Evolutionary conservation across 2,888 invertebrate genomes (phyloP).

Genomic region (Leptarthrus brevirostris): DNA sequence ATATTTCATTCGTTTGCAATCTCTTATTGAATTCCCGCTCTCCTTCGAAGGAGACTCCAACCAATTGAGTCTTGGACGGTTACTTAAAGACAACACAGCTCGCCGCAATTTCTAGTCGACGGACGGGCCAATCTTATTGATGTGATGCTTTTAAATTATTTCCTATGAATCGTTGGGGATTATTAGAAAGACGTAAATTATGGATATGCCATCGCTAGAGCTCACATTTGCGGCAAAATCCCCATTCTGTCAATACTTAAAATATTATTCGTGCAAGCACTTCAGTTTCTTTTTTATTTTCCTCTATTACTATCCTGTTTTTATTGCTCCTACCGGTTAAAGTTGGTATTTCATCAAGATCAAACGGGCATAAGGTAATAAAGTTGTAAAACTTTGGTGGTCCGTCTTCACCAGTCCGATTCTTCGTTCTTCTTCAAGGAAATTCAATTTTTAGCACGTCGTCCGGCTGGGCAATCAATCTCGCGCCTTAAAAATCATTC

Average conservation of each 20-base stretch:
- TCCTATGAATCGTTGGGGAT: constrained; percentile 15
- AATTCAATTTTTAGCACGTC: too few relatives aligned
- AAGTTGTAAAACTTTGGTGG: not conserved
- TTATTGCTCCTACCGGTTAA: not conserved
- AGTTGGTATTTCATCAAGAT: not conserved
- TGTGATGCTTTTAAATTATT: constrained; percentile 36
- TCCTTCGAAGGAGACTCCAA: constrained; percentile 3
- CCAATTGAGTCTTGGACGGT: not conserved
- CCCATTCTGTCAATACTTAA: constrained; percentile 27
- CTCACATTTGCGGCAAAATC: not conserved
- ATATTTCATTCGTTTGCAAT: constrained; percentile 48
- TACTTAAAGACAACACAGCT: not conserved
- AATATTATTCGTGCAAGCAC: not conserved
- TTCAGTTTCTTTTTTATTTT: not conserved
- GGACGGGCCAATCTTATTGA: not conserved
- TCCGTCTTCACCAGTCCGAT: too few relatives aligned
- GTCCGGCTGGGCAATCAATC: too few relatives aligned
- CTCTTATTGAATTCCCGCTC: constrained; percentile 44
- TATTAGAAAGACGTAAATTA: constrained; percentile 37
- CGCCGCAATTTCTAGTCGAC: not conserved
- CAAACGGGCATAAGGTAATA: not conserved
- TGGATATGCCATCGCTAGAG: not conserved
- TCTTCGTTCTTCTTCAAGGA: too few relatives aligned
- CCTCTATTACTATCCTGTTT: not conserved
- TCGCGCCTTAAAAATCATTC: too few relatives aligned